phyloP scores from a whole-genome alignment of 2,797 vertebrate species.

The Chloroceryle amazona region DNA sequence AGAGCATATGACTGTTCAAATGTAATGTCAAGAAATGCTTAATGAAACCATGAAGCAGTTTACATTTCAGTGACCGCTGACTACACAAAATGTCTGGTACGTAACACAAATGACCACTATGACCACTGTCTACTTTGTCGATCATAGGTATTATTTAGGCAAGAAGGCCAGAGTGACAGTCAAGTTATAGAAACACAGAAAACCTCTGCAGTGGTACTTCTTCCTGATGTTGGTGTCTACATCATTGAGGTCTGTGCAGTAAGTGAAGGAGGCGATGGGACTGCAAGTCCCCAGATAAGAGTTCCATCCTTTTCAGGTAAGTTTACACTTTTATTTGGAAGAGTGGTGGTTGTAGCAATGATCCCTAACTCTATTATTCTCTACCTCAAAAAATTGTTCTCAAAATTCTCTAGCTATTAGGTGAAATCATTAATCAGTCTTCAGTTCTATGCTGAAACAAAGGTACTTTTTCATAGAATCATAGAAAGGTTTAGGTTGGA shows the following conservation, averaged over 20 bases:
- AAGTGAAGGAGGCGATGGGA: slow-evolving; percentile 95
- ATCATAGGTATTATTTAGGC: slow-evolving; percentile 90
- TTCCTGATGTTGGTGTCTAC: slow-evolving; percentile 93
- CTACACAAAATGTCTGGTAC: background rate
- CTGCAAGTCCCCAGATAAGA: slow-evolving; percentile 90
- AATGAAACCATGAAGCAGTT: background rate
- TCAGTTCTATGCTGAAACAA: background rate
- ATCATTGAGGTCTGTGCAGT: slow-evolving; percentile 93
- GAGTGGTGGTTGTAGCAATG: background rate
- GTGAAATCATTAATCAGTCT: background rate
- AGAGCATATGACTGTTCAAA: background rate
- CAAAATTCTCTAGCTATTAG: background rate
- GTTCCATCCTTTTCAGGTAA: slow-evolving; percentile 94
- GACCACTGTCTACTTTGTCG: background rate
- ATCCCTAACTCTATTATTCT: background rate
- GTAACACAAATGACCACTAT: background rate
- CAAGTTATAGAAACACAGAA: slow-evolving; percentile 95
- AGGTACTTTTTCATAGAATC: background rate
- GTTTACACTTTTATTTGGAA: background rate
- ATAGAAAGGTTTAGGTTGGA: background rate
- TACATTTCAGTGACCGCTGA: background rate
- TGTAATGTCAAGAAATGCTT: background rate
- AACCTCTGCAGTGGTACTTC: slow-evolving; percentile 90
- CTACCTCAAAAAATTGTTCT: background rate
- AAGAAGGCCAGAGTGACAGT: slow-evolving; percentile 92